phyloP scores from a whole-genome alignment of 1,140 invertebrate genomes.

The Neodiprion fabricii region DNA sequence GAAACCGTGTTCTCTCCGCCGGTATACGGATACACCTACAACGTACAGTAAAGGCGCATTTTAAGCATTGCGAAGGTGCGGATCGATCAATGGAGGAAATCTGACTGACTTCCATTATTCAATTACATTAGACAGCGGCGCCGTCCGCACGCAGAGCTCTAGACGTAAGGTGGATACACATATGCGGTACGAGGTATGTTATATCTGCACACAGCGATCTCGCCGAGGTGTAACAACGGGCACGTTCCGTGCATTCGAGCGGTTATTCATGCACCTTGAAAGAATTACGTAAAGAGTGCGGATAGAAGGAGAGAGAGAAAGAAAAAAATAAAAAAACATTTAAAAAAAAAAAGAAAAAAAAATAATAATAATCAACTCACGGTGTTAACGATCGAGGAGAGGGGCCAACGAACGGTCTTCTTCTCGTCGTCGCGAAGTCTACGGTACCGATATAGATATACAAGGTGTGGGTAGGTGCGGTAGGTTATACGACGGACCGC shows the following conservation, averaged over 20 bases:
- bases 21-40: constrained; percentile 24
- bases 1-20: constrained; percentile 10
- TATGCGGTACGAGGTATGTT: not conserved
- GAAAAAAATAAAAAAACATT: not conserved
- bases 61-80: not conserved
- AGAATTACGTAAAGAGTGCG: too few relatives aligned
- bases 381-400: not conserved
- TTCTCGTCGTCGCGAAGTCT: not conserved
- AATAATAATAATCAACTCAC: not conserved
- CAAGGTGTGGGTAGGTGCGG: too few relatives aligned
- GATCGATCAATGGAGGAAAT: not conserved
- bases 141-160: not conserved
- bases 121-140: not conserved
- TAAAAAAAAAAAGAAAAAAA: not conserved
- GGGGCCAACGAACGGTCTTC: not conserved
- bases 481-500: too few relatives aligned
- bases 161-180: not conserved
- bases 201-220: not conserved
- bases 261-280: too few relatives aligned
- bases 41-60: constrained; percentile 16
- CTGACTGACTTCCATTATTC: too few relatives aligned
- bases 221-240: not conserved
- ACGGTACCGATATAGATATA: too few relatives aligned
- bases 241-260: not conserved
- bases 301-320: not conserved